Percentiles rank a stretch among this genome's conserved stretches.
phyloP scores from a whole-genome alignment of 2,888 invertebrate species.

The Tethea ocularis region DNA sequence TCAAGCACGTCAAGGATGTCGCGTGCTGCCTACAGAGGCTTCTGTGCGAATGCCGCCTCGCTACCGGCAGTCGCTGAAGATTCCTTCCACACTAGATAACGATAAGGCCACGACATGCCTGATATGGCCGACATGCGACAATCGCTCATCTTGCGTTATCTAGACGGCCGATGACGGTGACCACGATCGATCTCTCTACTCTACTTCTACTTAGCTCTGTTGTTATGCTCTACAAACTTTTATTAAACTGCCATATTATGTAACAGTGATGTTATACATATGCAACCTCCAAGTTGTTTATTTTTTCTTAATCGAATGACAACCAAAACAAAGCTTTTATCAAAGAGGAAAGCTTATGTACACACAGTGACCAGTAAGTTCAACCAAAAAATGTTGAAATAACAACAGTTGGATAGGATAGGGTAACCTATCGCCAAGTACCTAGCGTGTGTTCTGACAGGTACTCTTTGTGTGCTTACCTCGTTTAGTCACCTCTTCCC shows the following conservation, averaged over 20 bases:
- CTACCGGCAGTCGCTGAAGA: constrained; percentile 65
- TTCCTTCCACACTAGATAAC: constrained; percentile 77
- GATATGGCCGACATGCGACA: constrained; percentile 36
- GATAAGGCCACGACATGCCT: constrained; percentile 61
- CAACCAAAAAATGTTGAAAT: too few species aligned
- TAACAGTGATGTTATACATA: constrained; percentile 4
- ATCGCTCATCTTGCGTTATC: constrained; percentile 78
- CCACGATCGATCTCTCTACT: constrained; percentile 63
- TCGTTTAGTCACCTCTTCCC: too few species aligned
- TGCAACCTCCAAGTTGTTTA: too few species aligned
- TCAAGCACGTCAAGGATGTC: constrained; percentile 74
- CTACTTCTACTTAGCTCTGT: constrained; percentile 32
- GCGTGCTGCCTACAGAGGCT: constrained; percentile 78
- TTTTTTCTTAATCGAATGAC: too few species aligned
- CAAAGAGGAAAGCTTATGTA: too few species aligned
- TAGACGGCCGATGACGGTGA: constrained; percentile 54
- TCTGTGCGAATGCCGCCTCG: constrained; percentile 75
- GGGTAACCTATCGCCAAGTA: too few species aligned
- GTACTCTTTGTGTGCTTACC: too few species aligned
- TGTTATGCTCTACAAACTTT: constrained; percentile 21
- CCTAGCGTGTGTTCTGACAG: too few species aligned
- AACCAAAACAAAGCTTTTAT: too few species aligned
- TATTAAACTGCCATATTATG: constrained; percentile 9
- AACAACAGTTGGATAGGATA: too few species aligned
- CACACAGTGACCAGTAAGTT: too few species aligned